Evolutionary conservation across 2,888 invertebrate species (phyloP).

Genomic region (Notodonta ziczac): DNA sequence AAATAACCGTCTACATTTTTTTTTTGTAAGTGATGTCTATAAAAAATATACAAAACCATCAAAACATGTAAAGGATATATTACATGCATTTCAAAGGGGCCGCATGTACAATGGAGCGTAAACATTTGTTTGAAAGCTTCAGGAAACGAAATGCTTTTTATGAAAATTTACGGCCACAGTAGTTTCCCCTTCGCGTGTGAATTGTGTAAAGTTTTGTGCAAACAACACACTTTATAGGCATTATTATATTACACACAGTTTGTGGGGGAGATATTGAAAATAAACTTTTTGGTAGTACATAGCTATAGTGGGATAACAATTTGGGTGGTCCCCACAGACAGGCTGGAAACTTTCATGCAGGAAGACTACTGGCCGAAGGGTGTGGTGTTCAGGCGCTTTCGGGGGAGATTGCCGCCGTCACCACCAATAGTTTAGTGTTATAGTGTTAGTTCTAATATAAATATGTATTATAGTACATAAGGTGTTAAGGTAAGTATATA

Average conservation of each 20-base stretch:
- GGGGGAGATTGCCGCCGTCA: no score
- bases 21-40: no score
- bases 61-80: not conserved
- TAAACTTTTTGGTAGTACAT: not conserved
- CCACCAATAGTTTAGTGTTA: no score
- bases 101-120: slow-evolving; percentile 51
- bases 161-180: slow-evolving; percentile 46
- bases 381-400: no score
- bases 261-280: slow-evolving; percentile 13
- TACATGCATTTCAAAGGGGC: slow-evolving; percentile 35
- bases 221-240: slow-evolving; percentile 31
- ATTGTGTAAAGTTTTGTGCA: slow-evolving; percentile 39
- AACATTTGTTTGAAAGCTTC: slow-evolving; percentile 49
- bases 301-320: no score
- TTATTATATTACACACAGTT: slow-evolving; percentile 34
- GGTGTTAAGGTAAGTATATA: no score
- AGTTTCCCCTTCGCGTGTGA: slow-evolving; percentile 29
- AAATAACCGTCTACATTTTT: no score
- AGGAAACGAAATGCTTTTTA: slow-evolving; percentile 41
- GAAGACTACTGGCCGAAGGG: no score
- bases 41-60: not conserved
- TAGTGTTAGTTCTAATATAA: no score
- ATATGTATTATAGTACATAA: no score
- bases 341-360: no score
- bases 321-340: no score